Conservation (phyloP, 2,797 vertebrate species). For the Silurus aristotelis region DNA sequence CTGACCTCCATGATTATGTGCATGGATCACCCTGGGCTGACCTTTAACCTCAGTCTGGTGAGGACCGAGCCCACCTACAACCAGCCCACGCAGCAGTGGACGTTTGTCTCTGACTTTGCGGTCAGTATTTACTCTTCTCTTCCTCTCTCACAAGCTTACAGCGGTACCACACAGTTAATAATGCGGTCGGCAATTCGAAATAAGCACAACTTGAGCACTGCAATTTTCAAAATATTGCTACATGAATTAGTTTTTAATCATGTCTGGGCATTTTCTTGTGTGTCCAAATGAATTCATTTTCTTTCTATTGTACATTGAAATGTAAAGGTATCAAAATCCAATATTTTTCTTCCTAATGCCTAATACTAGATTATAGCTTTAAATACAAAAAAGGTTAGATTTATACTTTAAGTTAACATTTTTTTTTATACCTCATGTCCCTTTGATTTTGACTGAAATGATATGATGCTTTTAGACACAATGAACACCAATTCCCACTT, state of each 20-base stretch:
- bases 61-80: conserved; percentile 86
- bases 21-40: conserved; percentile 81
- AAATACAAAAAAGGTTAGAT: too few species aligned
- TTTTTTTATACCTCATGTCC: neutral
- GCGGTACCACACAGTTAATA: neutral
- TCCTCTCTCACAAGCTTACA: neutral
- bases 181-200: neutral
- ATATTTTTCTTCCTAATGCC: too few species aligned
- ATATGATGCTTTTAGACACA: neutral
- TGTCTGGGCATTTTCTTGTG: too few species aligned
- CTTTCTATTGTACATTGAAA: too few species aligned
- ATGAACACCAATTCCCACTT: neutral
- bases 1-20: conserved; percentile 85
- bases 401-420: too few species aligned
- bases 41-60: conserved; percentile 85
- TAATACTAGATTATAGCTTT: too few species aligned
- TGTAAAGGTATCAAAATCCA: too few species aligned
- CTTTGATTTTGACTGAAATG: neutral
- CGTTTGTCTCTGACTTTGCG: conserved; percentile 89
- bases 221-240: neutral
- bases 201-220: neutral
- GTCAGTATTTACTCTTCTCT: conserved; percentile 69
- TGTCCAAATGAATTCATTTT: too few species aligned
- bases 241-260: too few species aligned
- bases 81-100: conserved; percentile 91